Conservation (phyloP, 64 coral and sea anemone species). For the Acropora yongei region DNA sequence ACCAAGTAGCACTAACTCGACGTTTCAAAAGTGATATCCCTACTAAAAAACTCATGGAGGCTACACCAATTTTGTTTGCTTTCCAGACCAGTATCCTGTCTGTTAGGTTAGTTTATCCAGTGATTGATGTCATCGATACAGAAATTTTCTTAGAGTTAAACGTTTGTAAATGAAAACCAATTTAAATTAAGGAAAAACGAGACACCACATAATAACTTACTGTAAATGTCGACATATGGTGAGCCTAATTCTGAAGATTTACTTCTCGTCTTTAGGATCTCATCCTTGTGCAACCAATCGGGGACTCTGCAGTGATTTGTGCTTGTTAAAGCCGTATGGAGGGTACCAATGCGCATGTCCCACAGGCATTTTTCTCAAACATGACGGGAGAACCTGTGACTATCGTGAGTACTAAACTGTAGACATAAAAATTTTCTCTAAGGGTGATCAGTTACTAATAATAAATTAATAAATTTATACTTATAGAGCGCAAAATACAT, state of each 20-base stretch:
- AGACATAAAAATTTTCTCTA: neutral
- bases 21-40: neutral
- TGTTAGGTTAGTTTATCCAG: neutral
- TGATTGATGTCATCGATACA: neutral
- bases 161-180: neutral
- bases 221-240: constrained; percentile 4
- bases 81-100: neutral
- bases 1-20: neutral
- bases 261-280: neutral
- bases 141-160: neutral
- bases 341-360: constrained; percentile 59
- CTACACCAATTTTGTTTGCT: neutral
- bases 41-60: neutral
- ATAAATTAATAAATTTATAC: too few relatives aligned
- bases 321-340: constrained; percentile 35
- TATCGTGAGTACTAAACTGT: constrained; percentile 42
- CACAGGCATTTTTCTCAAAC: constrained; percentile 30
- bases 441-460: neutral
- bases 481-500: too few relatives aligned
- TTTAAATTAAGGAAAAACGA: too few relatives aligned
- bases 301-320: constrained; percentile 67
- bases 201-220: neutral
- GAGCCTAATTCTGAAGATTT: neutral
- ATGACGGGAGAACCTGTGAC: constrained; percentile 57
- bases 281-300: constrained; percentile 53